Conservation (phyloP, 2,797 vertebrate genomes). For the Alca torda region DNA sequence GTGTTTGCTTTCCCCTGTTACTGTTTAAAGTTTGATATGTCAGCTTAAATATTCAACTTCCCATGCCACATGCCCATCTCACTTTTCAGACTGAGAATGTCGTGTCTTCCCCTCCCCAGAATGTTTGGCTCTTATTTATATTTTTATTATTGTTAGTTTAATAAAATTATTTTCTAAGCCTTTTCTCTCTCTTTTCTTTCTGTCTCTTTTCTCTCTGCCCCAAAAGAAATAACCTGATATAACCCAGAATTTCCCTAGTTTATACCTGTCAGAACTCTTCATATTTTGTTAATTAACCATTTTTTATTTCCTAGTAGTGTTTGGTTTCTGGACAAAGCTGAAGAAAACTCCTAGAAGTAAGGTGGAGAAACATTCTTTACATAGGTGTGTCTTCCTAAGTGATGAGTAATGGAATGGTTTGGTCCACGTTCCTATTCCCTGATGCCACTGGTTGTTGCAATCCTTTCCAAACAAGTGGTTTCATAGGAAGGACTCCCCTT, state of each 20-base stretch:
- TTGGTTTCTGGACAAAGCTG: not conserved
- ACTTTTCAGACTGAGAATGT: not conserved
- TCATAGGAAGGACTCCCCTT: not conserved
- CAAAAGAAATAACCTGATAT: not conserved
- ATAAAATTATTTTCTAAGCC: not conserved
- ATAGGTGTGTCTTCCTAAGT: constrained; percentile 38
- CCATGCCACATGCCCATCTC: fast-evolving
- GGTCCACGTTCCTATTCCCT: not conserved
- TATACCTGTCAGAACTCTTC: not conserved
- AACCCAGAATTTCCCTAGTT: not conserved
- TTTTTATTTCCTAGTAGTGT: not conserved
- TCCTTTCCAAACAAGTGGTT: not conserved
- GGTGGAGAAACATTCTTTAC: constrained; percentile 7
- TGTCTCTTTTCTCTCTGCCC: not conserved
- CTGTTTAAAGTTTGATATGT: not conserved
- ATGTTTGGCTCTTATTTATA: not conserved
- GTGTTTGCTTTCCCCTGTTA: not conserved
- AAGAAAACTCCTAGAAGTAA: not conserved
- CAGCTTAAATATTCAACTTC: not conserved
- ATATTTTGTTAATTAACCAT: not conserved
- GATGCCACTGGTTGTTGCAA: not conserved
- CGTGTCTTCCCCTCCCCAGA: fast-evolving
- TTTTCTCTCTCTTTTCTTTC: not conserved
- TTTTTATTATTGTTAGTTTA: not conserved
- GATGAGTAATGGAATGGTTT: constrained; percentile 2